These are phyloP conservation scores for Actenoides hombroni DNA, from an alignment of 2,113 vertebrate genomes.

Conservation along the genomic window DNA sequence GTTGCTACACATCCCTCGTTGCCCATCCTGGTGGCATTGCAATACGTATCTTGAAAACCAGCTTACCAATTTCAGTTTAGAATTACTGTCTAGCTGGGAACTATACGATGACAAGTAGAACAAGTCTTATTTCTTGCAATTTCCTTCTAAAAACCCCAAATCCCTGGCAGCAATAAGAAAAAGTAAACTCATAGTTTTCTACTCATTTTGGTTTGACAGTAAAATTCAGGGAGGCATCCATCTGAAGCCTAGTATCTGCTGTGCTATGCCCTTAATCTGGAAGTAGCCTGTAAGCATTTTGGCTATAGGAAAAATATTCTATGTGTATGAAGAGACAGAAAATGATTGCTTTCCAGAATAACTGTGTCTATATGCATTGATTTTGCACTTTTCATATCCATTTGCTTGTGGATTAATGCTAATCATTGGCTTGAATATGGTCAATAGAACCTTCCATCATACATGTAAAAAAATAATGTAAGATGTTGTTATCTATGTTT, in stretches of 20 bases:
- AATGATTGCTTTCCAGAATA: neutral
- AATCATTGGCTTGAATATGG: neutral
- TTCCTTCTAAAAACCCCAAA: neutral
- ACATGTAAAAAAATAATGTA: neutral
- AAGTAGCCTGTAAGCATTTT: neutral
- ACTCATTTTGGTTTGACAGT: neutral
- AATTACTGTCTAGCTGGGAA: neutral
- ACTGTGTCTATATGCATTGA: neutral
- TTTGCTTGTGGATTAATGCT: neutral
- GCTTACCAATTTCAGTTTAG: neutral
- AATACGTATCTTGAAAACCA: neutral
- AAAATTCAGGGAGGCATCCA: neutral
- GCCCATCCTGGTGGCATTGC: neutral
- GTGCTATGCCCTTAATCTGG: neutral
- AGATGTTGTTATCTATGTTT: neutral
- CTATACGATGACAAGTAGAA: neutral
- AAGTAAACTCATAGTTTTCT: neutral
- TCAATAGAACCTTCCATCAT: neutral
- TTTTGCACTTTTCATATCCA: conserved; percentile 15
- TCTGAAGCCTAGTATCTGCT: neutral
- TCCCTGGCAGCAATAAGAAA: neutral
- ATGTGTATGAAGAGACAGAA: neutral
- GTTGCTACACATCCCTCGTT: neutral
- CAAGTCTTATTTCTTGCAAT: neutral
- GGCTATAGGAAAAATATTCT: neutral